These are phyloP conservation scores for Frankliniella intonsa DNA, from an alignment of 2,888 invertebrate genomes.

Conservation along the genomic window DNA sequence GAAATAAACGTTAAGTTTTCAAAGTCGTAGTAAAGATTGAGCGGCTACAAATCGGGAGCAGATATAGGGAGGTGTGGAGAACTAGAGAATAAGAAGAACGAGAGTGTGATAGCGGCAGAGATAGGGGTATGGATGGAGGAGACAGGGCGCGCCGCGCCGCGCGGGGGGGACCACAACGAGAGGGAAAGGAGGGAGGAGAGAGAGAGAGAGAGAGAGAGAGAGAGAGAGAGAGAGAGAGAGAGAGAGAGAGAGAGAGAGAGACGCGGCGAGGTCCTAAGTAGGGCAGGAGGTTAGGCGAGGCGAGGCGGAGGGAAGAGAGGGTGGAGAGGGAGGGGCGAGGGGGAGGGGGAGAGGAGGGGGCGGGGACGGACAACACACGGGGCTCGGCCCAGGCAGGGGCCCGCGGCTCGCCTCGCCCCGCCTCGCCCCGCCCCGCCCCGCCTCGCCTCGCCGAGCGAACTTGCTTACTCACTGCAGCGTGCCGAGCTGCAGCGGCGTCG, in stretches of 20 bases:
- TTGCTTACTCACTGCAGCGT: slow-evolving; percentile 1
- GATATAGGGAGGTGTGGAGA: not conserved
- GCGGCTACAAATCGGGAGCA: not conserved
- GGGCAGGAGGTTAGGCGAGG: slow-evolving; percentile 23
- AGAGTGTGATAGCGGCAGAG: not conserved
- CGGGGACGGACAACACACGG: not conserved
- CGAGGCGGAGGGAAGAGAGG: not conserved
- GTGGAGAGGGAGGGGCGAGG: not conserved
- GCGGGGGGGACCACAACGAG: not conserved
- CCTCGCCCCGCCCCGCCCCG: too few relatives aligned
- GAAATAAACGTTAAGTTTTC: too few relatives aligned
- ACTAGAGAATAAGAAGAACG: not conserved
- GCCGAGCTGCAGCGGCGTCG: not conserved
- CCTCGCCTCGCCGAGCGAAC: not conserved
- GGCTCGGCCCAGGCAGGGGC: too few relatives aligned
- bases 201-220: not conserved
- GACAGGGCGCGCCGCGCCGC: not conserved
- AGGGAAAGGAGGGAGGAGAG: not conserved
- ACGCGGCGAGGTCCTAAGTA: slow-evolving; percentile 19
- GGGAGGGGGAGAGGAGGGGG: not conserved
- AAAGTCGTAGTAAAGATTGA: not conserved
- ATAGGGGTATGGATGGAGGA: not conserved
- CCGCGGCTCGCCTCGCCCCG: too few relatives aligned
- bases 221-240: not conserved
- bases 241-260: not conserved